phyloP scores from a whole-genome alignment of 2,113 vertebrate species.

The human region DNA sequence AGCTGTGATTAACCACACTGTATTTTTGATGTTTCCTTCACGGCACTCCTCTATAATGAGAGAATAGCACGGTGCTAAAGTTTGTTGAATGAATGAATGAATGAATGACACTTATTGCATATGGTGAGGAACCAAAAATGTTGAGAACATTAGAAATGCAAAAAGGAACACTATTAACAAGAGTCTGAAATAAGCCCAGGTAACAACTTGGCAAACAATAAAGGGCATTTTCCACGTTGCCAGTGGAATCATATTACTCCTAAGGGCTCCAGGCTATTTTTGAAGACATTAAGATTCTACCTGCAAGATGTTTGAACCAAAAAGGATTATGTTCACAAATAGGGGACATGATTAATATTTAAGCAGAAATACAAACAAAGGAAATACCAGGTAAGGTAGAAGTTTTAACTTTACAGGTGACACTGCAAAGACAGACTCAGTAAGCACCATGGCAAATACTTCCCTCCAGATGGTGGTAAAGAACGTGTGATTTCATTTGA shows the following conservation, averaged over 20 bases:
- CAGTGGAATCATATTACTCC: not conserved
- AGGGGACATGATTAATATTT: not conserved
- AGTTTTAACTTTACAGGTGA: not conserved
- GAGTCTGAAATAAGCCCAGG: not conserved
- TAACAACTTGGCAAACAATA: not conserved
- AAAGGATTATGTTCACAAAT: not conserved
- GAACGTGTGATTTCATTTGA: not conserved
- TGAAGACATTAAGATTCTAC: conserved; percentile 18
- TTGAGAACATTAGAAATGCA: not conserved
- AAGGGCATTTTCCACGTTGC: not conserved
- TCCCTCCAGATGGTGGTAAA: not conserved
- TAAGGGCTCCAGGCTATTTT: not conserved
- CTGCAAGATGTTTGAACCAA: not conserved
- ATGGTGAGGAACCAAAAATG: not conserved
- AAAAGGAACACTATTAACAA: not conserved
- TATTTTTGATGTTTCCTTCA: not conserved
- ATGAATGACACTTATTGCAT: not conserved
- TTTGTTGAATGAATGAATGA: not conserved
- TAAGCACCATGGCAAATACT: not conserved
- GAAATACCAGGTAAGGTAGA: not conserved
- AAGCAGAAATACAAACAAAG: not conserved
- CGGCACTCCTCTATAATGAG: not conserved
- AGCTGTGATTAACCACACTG: not conserved
- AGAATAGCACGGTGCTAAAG: not conserved
- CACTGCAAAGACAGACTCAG: not conserved